Percentiles rank a stretch among this genome's conserved stretches.
phyloP scores from a whole-genome alignment of 1,140 invertebrate species.

The Anastrepha ludens region DNA sequence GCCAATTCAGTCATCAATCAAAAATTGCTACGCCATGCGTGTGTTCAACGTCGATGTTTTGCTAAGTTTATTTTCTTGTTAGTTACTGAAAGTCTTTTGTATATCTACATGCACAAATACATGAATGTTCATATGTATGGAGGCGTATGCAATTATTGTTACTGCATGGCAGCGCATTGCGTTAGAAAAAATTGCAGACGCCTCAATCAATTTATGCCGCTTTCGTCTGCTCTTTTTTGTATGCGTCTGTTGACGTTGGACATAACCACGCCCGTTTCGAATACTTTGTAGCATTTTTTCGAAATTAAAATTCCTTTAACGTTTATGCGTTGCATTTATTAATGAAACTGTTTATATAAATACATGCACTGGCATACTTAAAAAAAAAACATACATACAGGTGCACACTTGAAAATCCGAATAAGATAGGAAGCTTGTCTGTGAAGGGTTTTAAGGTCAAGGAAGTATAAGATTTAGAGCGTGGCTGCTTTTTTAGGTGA shows the following conservation, averaged over 20 bases:
- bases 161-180: neutral
- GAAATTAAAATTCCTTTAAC: constrained; percentile 9
- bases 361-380: neutral
- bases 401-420: too few species aligned
- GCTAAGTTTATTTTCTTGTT: neutral
- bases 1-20: constrained; percentile 40
- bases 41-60: constrained; percentile 9
- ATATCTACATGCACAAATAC: neutral
- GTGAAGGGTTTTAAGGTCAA: too few species aligned
- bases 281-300: neutral
- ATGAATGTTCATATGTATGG: neutral
- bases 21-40: neutral
- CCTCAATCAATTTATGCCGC: neutral
- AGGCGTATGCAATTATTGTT: neutral
- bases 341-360: neutral
- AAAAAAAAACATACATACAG: too few species aligned
- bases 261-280: constrained; percentile 16
- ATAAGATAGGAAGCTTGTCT: too few species aligned
- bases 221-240: neutral
- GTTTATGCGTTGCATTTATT: constrained; percentile 19
- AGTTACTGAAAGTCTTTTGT: neutral
- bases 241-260: neutral
- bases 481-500: too few species aligned
- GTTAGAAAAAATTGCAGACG: constrained; percentile 9
- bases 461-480: too few species aligned